These are phyloP conservation scores for Smithornis capensis DNA, from an alignment of 2,113 vertebrate genomes.

Conservation along the genomic window DNA sequence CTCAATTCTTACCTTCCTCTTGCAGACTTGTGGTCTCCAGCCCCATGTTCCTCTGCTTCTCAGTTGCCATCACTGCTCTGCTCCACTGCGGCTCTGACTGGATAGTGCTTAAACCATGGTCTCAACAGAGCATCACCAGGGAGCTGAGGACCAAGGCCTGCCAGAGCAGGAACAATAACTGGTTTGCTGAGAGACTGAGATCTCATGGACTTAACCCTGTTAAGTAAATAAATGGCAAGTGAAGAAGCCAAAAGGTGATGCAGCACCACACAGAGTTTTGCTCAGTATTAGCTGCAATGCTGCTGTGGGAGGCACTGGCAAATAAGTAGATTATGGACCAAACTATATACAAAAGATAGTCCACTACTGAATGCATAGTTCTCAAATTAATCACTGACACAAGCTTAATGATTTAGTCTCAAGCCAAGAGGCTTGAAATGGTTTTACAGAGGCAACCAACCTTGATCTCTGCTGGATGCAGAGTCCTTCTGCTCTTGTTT, in stretches of 20 bases:
- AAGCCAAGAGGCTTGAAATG: neutral
- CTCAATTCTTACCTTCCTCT: neutral
- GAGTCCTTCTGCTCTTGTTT: neutral
- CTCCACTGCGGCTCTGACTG: neutral
- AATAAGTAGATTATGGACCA: neutral
- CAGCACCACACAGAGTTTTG: neutral
- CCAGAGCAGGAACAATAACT: neutral
- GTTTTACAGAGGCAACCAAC: neutral
- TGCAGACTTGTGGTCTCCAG: neutral
- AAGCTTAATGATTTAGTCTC: neutral
- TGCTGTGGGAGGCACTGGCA: neutral
- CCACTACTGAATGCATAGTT: neutral
- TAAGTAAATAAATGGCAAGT: neutral
- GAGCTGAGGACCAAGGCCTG: neutral
- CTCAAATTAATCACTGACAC: neutral
- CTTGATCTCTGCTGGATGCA: neutral
- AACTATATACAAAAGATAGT: neutral
- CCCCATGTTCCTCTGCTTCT: neutral
- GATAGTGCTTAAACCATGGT: neutral
- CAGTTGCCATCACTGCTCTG: accelerated
- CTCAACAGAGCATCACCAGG: neutral
- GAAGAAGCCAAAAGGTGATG: neutral
- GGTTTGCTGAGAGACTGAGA: neutral
- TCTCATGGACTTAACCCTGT: neutral
- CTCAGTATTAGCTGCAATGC: neutral